Percentiles rank a stretch among this genome's conserved stretches.
phyloP scores from a whole-genome alignment of 2,113 vertebrate species.

The Petromus typicus region DNA sequence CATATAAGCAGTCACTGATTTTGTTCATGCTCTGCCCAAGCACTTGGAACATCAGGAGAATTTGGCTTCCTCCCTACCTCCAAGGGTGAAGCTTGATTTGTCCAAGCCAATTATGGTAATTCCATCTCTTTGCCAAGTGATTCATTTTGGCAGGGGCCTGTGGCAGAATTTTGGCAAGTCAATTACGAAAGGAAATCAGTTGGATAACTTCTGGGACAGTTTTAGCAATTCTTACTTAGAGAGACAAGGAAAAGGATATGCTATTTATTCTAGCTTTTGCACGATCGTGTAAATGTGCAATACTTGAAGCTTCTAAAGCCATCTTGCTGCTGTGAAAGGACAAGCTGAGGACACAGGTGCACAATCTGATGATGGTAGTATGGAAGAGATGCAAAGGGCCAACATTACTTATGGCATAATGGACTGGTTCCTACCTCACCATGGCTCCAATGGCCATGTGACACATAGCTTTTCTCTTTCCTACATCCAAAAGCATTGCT shows the following conservation, averaged over 20 bases:
- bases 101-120: slow-evolving; percentile 71
- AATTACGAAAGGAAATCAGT: slow-evolving; percentile 48
- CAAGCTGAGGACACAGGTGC: background rate
- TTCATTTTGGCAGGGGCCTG: slow-evolving; percentile 59
- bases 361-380: background rate
- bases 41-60: slow-evolving; percentile 37
- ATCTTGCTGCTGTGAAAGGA: background rate
- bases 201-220: slow-evolving; percentile 37
- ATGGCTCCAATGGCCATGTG: background rate
- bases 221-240: slow-evolving; percentile 39
- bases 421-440: background rate
- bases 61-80: slow-evolving; percentile 57
- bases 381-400: background rate
- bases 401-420: background rate
- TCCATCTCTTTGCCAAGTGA: slow-evolving; percentile 54
- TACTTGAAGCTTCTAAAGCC: background rate
- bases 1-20: background rate
- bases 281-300: background rate
- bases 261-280: slow-evolving; percentile 22
- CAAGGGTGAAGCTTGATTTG: slow-evolving; percentile 64
- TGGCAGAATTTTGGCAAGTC: slow-evolving; percentile 69
- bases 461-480: background rate
- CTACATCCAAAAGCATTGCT: background rate
- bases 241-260: background rate
- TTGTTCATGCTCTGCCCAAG: slow-evolving; percentile 13